phyloP scores from a whole-genome alignment of 2,113 vertebrate species.

The Trematocara macrostoma region DNA sequence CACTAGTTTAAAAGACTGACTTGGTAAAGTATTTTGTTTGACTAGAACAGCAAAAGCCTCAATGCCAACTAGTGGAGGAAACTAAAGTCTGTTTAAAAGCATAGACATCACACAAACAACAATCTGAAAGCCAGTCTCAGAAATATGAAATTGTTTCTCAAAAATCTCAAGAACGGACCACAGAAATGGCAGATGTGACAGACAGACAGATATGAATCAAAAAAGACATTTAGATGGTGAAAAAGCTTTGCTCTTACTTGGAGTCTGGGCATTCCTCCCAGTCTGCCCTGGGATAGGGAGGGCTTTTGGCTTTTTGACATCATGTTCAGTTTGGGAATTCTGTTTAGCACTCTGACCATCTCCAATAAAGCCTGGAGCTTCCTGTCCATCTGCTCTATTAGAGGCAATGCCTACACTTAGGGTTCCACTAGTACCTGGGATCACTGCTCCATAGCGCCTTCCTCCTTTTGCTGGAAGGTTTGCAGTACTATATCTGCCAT shows the following conservation, averaged over 20 bases:
- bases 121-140: neutral
- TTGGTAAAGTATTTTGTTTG: neutral
- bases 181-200: neutral
- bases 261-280: conserved; percentile 18
- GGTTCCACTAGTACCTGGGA: neutral
- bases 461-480: neutral
- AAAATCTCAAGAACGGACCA: neutral
- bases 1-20: accelerated
- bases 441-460: neutral
- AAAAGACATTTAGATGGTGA: neutral
- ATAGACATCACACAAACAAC: neutral
- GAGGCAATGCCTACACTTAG: neutral
- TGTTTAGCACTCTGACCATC: conserved; percentile 1
- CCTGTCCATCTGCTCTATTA: neutral
- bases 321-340: neutral
- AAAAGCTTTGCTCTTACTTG: conserved; percentile 50
- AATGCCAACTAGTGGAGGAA: neutral
- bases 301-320: conserved; percentile 10
- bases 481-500: neutral
- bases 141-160: neutral
- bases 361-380: neutral
- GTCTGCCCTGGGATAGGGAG: conserved; percentile 2
- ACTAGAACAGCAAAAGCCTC: neutral
- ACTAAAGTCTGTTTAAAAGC: neutral
- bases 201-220: neutral